Base-by-base conservation (phyloP, 2,113 vertebrate genomes). In the Aviceda subcristata region DNA sequence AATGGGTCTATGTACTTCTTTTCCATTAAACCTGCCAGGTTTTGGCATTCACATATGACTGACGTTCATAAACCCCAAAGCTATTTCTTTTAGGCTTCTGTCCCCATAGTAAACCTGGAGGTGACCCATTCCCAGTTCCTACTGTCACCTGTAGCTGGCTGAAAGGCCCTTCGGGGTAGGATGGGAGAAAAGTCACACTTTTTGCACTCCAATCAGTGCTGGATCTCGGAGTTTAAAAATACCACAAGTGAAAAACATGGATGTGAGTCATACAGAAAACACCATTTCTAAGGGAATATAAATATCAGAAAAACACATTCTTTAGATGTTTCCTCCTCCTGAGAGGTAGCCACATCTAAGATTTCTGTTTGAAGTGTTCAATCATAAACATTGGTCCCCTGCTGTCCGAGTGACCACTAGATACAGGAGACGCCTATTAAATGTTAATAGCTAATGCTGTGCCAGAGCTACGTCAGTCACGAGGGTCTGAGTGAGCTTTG, bases 201-300 rank as follows among this genome's bases (percentile, higher is more conserved):
- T 32, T 55, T 90, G 57, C 80, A 62, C 80, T 96, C 83, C 51
- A 73, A 22, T 96, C 97, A 84, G 88, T 60, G 69, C 56, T 97
- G 73, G 91, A 86, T 96, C 96, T 81, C 10, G 0, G 90, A 72
- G 90, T 94, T 94, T 95, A 96, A 97, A 98, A 98, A 98, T 97
- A 97, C 57, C 92, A 12, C 94, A 96, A 97, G 94, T 94, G 97
- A 97, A 97, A 98, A 96, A 90, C 66, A 81, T 96, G 92, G 86
- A 74, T 96, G 91, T 97, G 94, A 96, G 84, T 98, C 95, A 97
- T 97, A 88, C 71, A 97, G 89, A 97, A 90, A 92, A 93, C 74
- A 96, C 80, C 84, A 91, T 51, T 96, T 87, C 95, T 88, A 67
- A 77, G 80, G 46, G 50, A 90, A 68, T 92, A 26, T 87, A 97